A percentile compares a stretch with the other conserved stretches of the same genome.
phyloP scores from a whole-genome alignment of 1,140 invertebrate genomes.

The Musca domestica region DNA sequence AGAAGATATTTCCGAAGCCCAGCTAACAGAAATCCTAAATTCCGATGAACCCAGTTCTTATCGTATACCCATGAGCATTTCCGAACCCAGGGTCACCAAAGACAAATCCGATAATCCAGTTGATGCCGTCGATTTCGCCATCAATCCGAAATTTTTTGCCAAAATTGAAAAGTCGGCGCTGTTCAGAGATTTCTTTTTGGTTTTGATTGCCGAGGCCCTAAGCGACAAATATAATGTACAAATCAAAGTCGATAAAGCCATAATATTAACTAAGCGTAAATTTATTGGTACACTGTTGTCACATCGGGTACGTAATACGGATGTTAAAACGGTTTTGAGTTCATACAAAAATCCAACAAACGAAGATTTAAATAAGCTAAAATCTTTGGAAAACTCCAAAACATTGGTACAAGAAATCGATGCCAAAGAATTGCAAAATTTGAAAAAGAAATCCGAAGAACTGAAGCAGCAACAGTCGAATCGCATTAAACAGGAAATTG shows the following conservation, averaged over 20 bases:
- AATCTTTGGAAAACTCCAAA: constrained; percentile 7
- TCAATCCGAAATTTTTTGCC: constrained; percentile 70
- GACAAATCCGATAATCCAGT: constrained; percentile 74
- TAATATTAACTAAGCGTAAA: constrained; percentile 62
- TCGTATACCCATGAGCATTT: constrained; percentile 85
- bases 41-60: constrained; percentile 71
- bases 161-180: constrained; percentile 67
- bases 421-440: constrained; percentile 35
- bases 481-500: constrained; percentile 25
- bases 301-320: constrained; percentile 69
- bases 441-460: constrained; percentile 32
- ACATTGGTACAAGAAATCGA: constrained; percentile 49
- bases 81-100: constrained; percentile 70
- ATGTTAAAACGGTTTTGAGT: constrained; percentile 54
- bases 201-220: constrained; percentile 71
- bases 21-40: constrained; percentile 69
- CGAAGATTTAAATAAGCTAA: constrained; percentile 35
- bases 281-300: constrained; percentile 70
- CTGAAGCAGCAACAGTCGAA: constrained; percentile 28
- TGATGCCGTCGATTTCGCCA: constrained; percentile 74
- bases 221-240: constrained; percentile 72
- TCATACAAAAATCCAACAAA: constrained; percentile 43
- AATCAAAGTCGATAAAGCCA: constrained; percentile 62
- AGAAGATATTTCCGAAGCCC: constrained; percentile 73
- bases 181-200: constrained; percentile 74